A percentile compares a stretch with the other conserved stretches of the same genome.
Conservation (phyloP, 2,888 invertebrate genomes). For the Onthophagus sagittarius region DNA sequence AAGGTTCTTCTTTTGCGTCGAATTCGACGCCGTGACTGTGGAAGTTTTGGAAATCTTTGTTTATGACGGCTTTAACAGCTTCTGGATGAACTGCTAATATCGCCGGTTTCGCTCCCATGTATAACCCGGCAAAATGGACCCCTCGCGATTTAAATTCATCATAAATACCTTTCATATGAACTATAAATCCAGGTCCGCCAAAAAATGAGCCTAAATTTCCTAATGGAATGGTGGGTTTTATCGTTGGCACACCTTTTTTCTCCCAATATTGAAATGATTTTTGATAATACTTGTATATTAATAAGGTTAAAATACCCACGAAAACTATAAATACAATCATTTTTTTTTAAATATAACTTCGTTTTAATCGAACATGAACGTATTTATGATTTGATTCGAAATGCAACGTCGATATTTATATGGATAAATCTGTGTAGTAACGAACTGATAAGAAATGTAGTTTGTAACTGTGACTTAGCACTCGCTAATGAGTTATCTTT, state of each 20-base stretch:
- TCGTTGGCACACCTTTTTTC: not conserved
- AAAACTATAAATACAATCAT: not conserved
- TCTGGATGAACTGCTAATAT: not conserved
- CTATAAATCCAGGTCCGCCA: not conserved
- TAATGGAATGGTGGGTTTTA: not conserved
- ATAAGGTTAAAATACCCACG: not conserved
- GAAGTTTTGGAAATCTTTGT: not conserved
- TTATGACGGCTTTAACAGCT: not conserved
- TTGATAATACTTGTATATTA: not conserved
- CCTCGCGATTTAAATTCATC: not conserved
- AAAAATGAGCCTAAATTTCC: not conserved
- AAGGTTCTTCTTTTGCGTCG: not conserved
- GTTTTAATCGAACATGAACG: too few relatives aligned
- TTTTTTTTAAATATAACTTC: too few relatives aligned
- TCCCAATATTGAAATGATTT: not conserved
- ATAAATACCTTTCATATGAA: not conserved
- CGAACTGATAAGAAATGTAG: too few relatives aligned
- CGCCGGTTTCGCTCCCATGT: not conserved
- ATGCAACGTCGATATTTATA: too few relatives aligned
- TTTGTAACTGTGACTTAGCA: too few relatives aligned
- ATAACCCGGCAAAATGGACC: not conserved
- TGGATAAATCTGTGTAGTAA: too few relatives aligned
- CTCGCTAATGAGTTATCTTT: too few relatives aligned
- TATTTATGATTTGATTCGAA: too few relatives aligned
- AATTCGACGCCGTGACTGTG: not conserved